A percentile compares a stretch with the other conserved stretches of the same genome.
Conservation (phyloP, 92 coral and sea anemone species). For the Bergia puertoricense region DNA sequence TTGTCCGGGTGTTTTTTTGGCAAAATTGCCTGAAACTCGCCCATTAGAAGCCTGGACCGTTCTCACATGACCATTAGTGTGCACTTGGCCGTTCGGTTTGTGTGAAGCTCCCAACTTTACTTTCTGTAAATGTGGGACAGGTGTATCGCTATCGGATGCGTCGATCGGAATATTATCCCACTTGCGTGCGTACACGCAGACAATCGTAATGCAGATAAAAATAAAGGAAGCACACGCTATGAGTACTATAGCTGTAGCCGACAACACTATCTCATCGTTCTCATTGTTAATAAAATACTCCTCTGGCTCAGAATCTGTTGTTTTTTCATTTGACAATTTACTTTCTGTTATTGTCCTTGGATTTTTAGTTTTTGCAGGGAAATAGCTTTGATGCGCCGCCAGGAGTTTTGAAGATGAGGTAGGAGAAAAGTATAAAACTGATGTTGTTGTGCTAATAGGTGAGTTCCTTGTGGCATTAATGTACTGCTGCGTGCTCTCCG, state of each 20-base stretch:
- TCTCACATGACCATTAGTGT: neutral
- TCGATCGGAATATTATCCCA: slow-evolving; percentile 25
- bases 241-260: slow-evolving; percentile 23
- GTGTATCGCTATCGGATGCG: neutral
- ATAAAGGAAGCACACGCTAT: slow-evolving; percentile 18
- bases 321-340: neutral
- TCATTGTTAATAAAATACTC: neutral
- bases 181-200: slow-evolving; percentile 20
- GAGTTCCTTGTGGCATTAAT: neutral
- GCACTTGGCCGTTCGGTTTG: neutral
- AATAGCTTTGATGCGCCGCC: slow-evolving; percentile 26
- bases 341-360: neutral
- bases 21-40: neutral
- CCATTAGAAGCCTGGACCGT: neutral
- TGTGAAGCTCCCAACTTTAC: neutral
- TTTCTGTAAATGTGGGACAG: neutral
- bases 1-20: neutral
- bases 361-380: neutral
- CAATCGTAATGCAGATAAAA: neutral
- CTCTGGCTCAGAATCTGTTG: neutral
- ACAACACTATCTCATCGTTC: neutral
- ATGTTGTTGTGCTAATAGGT: neutral
- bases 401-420: slow-evolving; percentile 1
- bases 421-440: neutral
- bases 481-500: neutral